These are phyloP conservation scores for Griposia aprilina DNA, from an alignment of 2,888 invertebrate genomes.

Conservation along the genomic window DNA sequence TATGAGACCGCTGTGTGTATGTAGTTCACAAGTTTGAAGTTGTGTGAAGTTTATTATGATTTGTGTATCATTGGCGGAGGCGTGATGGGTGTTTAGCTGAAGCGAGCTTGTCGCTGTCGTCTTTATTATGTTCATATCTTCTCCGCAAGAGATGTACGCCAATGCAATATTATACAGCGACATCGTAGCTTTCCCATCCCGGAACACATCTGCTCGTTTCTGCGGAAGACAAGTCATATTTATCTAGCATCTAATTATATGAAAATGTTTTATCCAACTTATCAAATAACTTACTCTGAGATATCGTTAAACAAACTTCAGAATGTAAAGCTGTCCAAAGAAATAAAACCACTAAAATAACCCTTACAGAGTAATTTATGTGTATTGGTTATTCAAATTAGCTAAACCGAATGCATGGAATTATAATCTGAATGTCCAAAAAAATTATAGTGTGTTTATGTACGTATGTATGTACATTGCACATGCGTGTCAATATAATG, in stretches of 20 bases:
- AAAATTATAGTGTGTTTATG: conserved; percentile 62
- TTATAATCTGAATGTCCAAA: conserved; percentile 72
- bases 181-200: conserved; percentile 35
- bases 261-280: conserved; percentile 43
- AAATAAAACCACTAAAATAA: conserved; percentile 64
- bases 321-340: conserved; percentile 44
- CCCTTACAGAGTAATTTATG: conserved; percentile 68
- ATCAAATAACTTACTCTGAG: conserved; percentile 34
- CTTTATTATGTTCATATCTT: conserved; percentile 79
- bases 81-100: conserved; percentile 83
- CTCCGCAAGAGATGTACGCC: conserved; percentile 66
- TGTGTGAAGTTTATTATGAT: conserved; percentile 86
- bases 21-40: conserved; percentile 81
- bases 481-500: conserved; percentile 57
- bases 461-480: conserved; percentile 49
- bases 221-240: conserved; percentile 47
- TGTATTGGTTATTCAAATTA: conserved; percentile 72
- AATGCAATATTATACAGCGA: conserved; percentile 42
- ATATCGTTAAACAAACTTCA: conserved; percentile 49
- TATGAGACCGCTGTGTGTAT: conserved; percentile 76
- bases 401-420: conserved; percentile 70
- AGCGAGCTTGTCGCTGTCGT: conserved; percentile 78
- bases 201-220: conserved; percentile 50
- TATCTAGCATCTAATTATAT: conserved; percentile 57
- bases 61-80: conserved; percentile 85